Base-by-base conservation (phyloP, 2,888 invertebrate species). In the Sepiola atlantica region DNA sequence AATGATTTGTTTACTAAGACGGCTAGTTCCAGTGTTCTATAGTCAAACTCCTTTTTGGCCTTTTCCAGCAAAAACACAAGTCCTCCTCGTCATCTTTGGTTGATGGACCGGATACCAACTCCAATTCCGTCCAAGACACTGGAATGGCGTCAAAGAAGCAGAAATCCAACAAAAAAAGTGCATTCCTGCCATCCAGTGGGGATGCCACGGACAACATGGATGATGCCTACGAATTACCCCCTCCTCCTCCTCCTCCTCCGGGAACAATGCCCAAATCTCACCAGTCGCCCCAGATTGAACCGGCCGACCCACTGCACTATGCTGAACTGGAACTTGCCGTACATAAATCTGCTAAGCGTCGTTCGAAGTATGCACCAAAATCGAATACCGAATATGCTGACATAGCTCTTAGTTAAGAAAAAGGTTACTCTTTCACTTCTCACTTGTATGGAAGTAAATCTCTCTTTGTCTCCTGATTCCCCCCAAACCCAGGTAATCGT, bases 11-110 rank as follows among this genome's bases (percentile, higher is more conserved):
- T 77, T 77, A n/a, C 77, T n/a, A 77, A 77, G 77, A 77, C 77
- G n/a, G 77, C 77, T 77, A 77, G 77, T 77, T 14, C 77, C 32
- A 77, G 92, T 45, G 77, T 77, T 35, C 35, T 92, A 35, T 8
- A 45, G 92, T 92, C 24, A 28, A 54, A 92, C 92, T 92, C 92
- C 92, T 92, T 92, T 92, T 92, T 92, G 92, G 92, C 92, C 92
- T 92, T 92, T 92, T 92, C 92, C 92, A 92, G 92, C 92, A 92
- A 28, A 92, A 54, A 28, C 28, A 92, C 35, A 35, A 35, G 54
- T 92, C 92, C 16, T 77, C 77, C 0, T 77, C 77, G 4, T 77
- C 77, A 14, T 77, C 77, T 14, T 21, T 77, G 77, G 77, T 77
- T 21, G 21, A 92, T 24, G 35, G 45, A n/a, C 92, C 54, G 45